Base-by-base conservation (phyloP, 2,113 vertebrate genomes). In the Rissa tridactyla region DNA sequence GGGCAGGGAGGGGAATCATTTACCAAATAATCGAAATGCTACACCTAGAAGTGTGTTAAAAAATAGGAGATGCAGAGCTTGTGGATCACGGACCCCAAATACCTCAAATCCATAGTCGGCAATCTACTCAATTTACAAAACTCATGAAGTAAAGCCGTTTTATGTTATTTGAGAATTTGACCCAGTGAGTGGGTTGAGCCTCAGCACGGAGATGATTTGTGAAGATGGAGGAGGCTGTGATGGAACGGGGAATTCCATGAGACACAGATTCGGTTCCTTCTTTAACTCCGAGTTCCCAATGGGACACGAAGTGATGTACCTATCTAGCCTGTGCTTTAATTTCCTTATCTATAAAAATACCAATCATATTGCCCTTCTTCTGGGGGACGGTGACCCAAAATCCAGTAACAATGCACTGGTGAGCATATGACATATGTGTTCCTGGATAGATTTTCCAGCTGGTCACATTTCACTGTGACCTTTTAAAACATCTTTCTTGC, bases 401-500 rank as follows among this genome's bases (percentile, higher is more conserved):
- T 25, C 57, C 71, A 27, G 13, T 11, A 55, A 42, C 1, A 7
- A 54, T 6, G 3, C 0, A 0, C 55, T 23, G 17, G 19, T 3
- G 25, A 62, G 8, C 15, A 9, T 52, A 25, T 29, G 38, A 21
- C 54, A 55, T 18, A 11, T 1, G 2, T 34, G 7, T 61, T 52
- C 84, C 90, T 44, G 58, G 38, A 52, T 11, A 80, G 66, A 44
- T 92, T 95, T 95, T 34, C 58, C 92, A 93, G 54, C 47, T 34
- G 32, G 22, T 70, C 75, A 25, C 14, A 0, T 92, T 70, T 46
- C 38, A 17, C 54, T 46, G 60, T 69, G 55, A 81, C n/a, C 26
- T 42, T 92, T 84, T 23, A 15, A 34, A 82, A 52, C 7, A 15
- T 51, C 60, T 70, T 65, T 64, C 12, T n/a, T 77, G 42, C 60